Evolutionary conservation across 2,888 invertebrate species (phyloP), one percentile per base, ranked within the genome.

Genomic region (Phanerotoma sp.): DNA sequence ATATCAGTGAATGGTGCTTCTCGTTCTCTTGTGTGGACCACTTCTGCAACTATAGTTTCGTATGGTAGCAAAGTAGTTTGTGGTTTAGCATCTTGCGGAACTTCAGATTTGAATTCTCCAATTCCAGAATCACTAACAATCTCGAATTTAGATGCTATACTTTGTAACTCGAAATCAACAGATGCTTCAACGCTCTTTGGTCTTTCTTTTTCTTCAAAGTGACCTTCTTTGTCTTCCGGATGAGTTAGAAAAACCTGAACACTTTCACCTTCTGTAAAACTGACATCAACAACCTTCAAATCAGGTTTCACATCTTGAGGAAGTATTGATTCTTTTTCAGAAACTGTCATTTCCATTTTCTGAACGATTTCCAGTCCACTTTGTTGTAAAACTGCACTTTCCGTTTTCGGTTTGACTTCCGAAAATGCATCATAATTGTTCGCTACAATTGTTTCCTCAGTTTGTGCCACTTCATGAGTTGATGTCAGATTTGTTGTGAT

Each of bases 241-340:
- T 74, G 70, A 1, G 77, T 76, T 64, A 78, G 71, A 5, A 81
- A 84, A 11, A 88, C 78, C 66, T 81, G 82, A 41, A 89, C 62
- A 62, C 85, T 73, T 78, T 86, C 81, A 67, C 77, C 82, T 80
- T 79, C 82, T 70, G 77, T 81, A 73, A 81, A 83, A 25, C 67
- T 79, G 25, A 82, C 67, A 50, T 79, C 75, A 6, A 79, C 80
- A 20, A 72, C 75, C 67, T 86, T 87, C 54, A 74, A 73, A 57
- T 82, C 84, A 11, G 83, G 84, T 66, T 75, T 77, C 7, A 78
- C 59, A 51, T 78, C 77, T 33, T 67, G 67, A n/a, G 63, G 60
- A 51, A 81, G 75, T 38, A 74, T 68, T 4, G 80, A 76, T 75
- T 86, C 83, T 61, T 79, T 82, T 67, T 85, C 84, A 15, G 79